Evolutionary conservation across 2,888 invertebrate genomes (phyloP), one percentile per base, ranked within the genome.

Genomic region (Dynastes grantii): DNA sequence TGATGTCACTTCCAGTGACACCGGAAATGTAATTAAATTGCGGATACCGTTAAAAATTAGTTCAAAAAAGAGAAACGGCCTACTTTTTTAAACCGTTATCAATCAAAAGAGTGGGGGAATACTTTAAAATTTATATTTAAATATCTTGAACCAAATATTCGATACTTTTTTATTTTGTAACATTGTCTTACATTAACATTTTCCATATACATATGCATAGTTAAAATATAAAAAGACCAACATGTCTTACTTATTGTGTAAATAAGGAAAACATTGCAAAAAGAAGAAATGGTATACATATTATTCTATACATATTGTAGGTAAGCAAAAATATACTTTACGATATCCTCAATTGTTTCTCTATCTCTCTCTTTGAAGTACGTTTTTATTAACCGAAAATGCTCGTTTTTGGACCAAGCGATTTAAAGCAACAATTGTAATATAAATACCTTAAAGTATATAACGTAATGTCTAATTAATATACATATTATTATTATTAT

Each of bases 341-440:
- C 45, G 45, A 45, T 11, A 11, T 8, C n/a, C 8, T 55, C 13
- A 55, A 16, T 22, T 55, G 3, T 58, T 22, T 58, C 27, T 61
- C 27, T 61, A 22, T 61, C 61, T 61, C 61, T 9, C 61, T 70
- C 70, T 45, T 45, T 73, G 32, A 16, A 49, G 45, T 27, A 13
- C 22, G 32, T 45, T 45, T 45, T 45, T 45, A 45, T 45, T 45
- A 45, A 45, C 8, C 45, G 32, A 45, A 65, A 65, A 64, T 64
- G 37, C 73, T 71, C 73, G 67, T 68, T 73, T 71, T 73, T 73
- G 78, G 78, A 78, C 78, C 78, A 78, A 78, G 29, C 64, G 73
- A 73, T 65, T n/a, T 22, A 68, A 68, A 49, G 61, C 22, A 61
- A 61, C 61, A 77, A 67, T 32, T 77, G 76, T 76, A 63, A 71